Conservation (phyloP, 1,140 invertebrate species). For the Glomeris maerens region DNA sequence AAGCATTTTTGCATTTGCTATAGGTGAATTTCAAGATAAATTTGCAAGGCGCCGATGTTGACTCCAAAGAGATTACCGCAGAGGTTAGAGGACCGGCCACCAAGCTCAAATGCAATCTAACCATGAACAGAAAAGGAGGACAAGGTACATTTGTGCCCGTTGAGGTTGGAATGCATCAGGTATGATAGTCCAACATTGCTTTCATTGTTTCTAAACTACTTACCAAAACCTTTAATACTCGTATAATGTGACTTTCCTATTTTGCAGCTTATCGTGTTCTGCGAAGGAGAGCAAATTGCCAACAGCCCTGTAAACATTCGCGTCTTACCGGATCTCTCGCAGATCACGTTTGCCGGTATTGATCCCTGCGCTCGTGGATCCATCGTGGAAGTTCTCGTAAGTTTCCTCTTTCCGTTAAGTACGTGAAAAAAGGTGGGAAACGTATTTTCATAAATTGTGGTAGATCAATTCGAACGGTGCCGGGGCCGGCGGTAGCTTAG, state of each 20-base stretch:
- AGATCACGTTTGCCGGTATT: conserved; percentile 71
- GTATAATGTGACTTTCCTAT: conserved; percentile 12
- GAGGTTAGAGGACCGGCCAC: conserved; percentile 68
- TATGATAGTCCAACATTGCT: conserved; percentile 22
- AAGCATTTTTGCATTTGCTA: conserved; percentile 18
- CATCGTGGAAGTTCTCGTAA: conserved; percentile 87
- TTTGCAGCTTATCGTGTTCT: conserved; percentile 45
- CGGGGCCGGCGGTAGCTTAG: conserved; percentile 61
- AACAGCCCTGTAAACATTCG: conserved; percentile 65
- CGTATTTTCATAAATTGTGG: not conserved
- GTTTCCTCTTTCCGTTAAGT: conserved; percentile 24
- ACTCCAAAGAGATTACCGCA: conserved; percentile 57
- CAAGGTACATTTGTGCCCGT: conserved; percentile 72
- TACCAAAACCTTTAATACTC: too few relatives aligned
- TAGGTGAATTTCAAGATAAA: conserved; percentile 69
- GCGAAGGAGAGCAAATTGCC: conserved; percentile 46
- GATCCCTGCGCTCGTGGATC: conserved; percentile 86
- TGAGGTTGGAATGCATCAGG: conserved; percentile 86
- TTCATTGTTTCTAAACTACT: not conserved
- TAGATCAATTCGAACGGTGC: conserved; percentile 48
- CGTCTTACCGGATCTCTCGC: conserved; percentile 65
- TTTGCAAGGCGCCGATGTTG: conserved; percentile 52
- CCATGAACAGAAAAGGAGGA: conserved; percentile 49
- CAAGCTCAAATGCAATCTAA: conserved; percentile 41
- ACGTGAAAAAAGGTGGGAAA: not conserved